Evolutionary conservation across 2,888 invertebrate genomes (phyloP).

Genomic region (Perizoma affinitatum): DNA sequence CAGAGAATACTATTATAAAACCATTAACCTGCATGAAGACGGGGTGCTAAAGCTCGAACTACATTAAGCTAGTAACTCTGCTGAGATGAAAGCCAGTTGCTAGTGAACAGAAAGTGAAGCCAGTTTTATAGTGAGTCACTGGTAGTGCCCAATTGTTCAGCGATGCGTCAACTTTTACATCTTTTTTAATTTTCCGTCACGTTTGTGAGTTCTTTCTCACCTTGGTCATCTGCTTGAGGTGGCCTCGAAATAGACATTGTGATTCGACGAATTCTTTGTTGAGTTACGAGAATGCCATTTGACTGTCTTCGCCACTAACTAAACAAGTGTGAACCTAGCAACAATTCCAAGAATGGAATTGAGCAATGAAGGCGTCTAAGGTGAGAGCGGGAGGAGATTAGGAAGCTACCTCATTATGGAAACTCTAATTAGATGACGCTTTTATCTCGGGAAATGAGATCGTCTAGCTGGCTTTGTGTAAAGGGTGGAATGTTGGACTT

Average conservation of each 20-base stretch:
- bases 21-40: constrained; percentile 22
- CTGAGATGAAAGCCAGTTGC: no score
- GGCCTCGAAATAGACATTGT: no score
- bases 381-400: constrained; percentile 19
- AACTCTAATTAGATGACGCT: constrained; percentile 45
- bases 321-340: constrained; percentile 11
- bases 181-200: no score
- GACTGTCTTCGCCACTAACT: background rate
- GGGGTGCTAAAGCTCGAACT: constrained; percentile 3
- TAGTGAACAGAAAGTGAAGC: no score
- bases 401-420: constrained; percentile 42
- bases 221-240: no score
- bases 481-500: background rate
- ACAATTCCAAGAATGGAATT: constrained; percentile 24
- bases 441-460: constrained; percentile 43
- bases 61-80: constrained; percentile 8
- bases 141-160: no score
- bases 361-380: constrained; percentile 20
- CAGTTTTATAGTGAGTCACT: no score
- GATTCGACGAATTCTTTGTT: no score
- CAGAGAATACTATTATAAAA: constrained; percentile 22
- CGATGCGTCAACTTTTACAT: no score
- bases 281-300: background rate
- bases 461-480: constrained; percentile 22
- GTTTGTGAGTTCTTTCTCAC: no score